These are phyloP conservation scores for Polydrusus cervinus DNA, from an alignment of 2,888 invertebrate species.

Conservation along the genomic window DNA sequence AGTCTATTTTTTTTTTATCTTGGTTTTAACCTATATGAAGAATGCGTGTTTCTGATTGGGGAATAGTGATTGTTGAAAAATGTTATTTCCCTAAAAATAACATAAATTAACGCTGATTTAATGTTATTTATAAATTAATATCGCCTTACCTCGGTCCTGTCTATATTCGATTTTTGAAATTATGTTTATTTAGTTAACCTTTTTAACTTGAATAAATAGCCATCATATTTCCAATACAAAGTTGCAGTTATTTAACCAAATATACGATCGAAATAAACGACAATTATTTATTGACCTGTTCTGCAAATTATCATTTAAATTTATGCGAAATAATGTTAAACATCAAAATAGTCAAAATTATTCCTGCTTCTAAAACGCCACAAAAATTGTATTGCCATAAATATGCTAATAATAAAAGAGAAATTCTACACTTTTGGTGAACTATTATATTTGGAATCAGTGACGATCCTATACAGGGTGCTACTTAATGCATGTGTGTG, in stretches of 20 bases:
- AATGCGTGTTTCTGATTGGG: too few relatives aligned
- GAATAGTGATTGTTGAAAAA: too few relatives aligned
- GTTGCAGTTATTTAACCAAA: slow-evolving; percentile 21
- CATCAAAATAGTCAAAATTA: slow-evolving; percentile 51
- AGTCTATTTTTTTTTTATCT: too few relatives aligned
- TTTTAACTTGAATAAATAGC: background rate
- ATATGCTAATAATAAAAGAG: slow-evolving; percentile 54
- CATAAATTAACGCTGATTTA: too few relatives aligned
- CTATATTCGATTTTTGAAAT: background rate
- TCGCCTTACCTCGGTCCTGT: too few relatives aligned
- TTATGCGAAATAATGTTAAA: slow-evolving; percentile 52
- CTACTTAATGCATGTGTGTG: too few relatives aligned
- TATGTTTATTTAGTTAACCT: background rate
- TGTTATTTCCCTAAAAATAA: too few relatives aligned
- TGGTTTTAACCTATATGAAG: too few relatives aligned
- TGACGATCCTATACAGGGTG: too few relatives aligned
- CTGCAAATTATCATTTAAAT: slow-evolving; percentile 46
- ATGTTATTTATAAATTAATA: too few relatives aligned
- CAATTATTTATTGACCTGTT: slow-evolving; percentile 47
- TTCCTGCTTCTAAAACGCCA: slow-evolving; percentile 50
- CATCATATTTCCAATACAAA: slow-evolving; percentile 6
- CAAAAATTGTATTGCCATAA: slow-evolving; percentile 52
- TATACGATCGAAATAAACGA: slow-evolving; percentile 28
- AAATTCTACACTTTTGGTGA: slow-evolving; percentile 50
- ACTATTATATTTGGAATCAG: slow-evolving; percentile 48